Percentiles rank a stretch among this genome's conserved stretches.
Evolutionary conservation across 2,113 vertebrate genomes (phyloP).

Genomic region (Chaetorhynchus papuensis): DNA sequence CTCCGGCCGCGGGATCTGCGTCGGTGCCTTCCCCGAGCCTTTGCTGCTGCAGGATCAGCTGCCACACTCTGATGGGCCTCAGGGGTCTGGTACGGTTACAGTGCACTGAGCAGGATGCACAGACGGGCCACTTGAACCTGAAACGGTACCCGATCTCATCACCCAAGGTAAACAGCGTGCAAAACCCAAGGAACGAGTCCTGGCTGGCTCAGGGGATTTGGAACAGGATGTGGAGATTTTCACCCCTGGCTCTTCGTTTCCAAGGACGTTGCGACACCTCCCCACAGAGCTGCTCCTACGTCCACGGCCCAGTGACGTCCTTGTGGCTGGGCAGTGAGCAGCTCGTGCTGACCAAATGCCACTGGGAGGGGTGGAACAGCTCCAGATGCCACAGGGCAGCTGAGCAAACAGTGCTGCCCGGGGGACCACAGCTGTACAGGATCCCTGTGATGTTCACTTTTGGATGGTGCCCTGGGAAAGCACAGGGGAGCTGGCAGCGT

Average conservation of each 20-base stretch:
- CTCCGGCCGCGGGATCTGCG: rapidly evolving
- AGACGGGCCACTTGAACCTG: background rate
- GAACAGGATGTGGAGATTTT: conserved; percentile 30
- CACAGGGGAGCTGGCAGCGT: background rate
- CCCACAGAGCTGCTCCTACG: background rate
- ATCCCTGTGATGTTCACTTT: background rate
- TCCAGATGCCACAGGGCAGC: background rate
- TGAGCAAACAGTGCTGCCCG: background rate
- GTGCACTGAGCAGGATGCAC: background rate
- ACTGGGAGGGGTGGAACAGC: background rate
- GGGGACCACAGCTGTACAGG: rapidly evolving
- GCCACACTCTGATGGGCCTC: background rate
- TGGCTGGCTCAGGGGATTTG: background rate
- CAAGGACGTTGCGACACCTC: background rate
- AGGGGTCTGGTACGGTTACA: background rate
- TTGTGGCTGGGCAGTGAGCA: background rate
- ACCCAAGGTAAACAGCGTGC: conserved; percentile 45
- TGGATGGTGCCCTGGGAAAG: background rate
- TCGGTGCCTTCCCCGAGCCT: background rate
- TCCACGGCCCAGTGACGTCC: background rate
- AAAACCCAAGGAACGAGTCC: conserved; percentile 13
- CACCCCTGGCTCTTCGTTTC: background rate
- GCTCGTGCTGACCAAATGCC: background rate
- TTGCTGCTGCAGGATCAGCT: background rate
- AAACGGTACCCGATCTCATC: conserved; percentile 41